Conservation (phyloP, 1,140 invertebrate species). For the Caenorhabditis briggsae region DNA sequence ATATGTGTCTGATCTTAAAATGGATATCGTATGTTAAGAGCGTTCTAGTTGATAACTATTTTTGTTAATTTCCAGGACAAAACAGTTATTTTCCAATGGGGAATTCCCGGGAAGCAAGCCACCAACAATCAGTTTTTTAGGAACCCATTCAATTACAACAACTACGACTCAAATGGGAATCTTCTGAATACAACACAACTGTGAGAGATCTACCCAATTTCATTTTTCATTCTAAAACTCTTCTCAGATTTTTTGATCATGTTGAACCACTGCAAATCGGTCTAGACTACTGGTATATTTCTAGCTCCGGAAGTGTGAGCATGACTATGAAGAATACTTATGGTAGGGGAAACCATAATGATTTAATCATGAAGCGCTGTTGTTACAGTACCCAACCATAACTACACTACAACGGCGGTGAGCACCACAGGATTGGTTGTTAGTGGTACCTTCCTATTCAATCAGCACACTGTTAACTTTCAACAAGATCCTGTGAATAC, state of each 20-base stretch:
- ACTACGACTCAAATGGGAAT: not conserved
- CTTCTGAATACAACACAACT: not conserved
- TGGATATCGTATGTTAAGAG: not conserved
- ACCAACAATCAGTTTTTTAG: not conserved
- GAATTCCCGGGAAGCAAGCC: not conserved
- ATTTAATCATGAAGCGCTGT: too few relatives aligned
- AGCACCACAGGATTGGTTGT: not conserved
- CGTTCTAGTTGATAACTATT: not conserved
- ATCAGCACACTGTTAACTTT: not conserved
- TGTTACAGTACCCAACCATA: not conserved
- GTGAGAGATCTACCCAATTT: not conserved
- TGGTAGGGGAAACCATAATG: too few relatives aligned
- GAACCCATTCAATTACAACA: not conserved
- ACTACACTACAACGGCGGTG: not conserved
- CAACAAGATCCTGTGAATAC: not conserved
- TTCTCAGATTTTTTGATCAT: slow-evolving; percentile 2
- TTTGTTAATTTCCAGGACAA: not conserved
- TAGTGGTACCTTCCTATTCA: not conserved
- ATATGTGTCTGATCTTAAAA: not conserved
- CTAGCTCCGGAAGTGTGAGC: not conserved
- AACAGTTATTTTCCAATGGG: not conserved
- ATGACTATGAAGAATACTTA: slow-evolving; percentile 25
- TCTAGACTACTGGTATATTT: slow-evolving; percentile 10
- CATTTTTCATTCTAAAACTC: not conserved
- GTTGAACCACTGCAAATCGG: slow-evolving; percentile 1